Base-by-base conservation (phyloP, 2,113 vertebrate species). In the Neopipo cinnamomea region DNA sequence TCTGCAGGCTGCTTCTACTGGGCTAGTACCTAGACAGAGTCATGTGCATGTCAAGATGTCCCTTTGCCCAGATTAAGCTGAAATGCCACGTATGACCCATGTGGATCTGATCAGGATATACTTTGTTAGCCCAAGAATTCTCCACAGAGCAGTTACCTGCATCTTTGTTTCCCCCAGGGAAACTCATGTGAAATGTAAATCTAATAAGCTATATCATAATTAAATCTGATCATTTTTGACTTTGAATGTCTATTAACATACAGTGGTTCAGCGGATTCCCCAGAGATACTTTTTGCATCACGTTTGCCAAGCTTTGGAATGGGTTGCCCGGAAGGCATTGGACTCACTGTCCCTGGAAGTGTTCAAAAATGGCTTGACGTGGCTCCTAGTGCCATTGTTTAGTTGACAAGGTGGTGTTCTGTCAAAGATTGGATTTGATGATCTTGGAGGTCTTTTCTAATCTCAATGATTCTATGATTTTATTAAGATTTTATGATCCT, bases 71-170 rank as follows among this genome's bases (percentile, higher is more conserved):
- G 35, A 25, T 3, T 56, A 15, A 70, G 23, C 58, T 39, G 30
- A 59, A 66, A 61, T 50, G 15, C 12, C 53, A 41, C 1, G 0
- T 18, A 14, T 5, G 21, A 46, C 12, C 42, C 55, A 22, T 0
- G 5, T 21, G 41, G 37, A 24, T 73, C 30, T 59, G 11, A 27
- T 9, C 5, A 20, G 39, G 58, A 17, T 8, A 5, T 7, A 24
- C 5, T 11, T 14, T 1, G 1, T 31, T 56, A 47, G 37, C 41
- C 50, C 16, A 62, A n/a, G 14, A 28, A 53, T 10, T 18, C 39
- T 66, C 35, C 50, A 39, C 2, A 8, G 47, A 84, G 49, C 9
- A 28, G 24, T 42, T 46, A 31, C 42, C 42, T 31, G 6, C 24
- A 27, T 19, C 42, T 86, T 79, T 30, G 17, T 80, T 89, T 72